Evolutionary conservation across 2,888 invertebrate genomes (phyloP).

Genomic region (Cantharis rustica): DNA sequence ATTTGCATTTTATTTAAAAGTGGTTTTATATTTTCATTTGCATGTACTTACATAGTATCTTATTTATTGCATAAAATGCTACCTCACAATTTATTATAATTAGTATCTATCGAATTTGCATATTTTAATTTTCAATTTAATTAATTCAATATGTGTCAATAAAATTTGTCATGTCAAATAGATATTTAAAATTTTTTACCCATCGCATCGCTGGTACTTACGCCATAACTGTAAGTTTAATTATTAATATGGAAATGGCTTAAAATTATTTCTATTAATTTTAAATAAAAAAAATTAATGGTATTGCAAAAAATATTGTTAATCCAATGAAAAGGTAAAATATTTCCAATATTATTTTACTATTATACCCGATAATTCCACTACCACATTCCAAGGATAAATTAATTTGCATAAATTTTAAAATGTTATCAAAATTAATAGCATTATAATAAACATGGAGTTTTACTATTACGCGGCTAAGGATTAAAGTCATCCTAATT

Average conservation of each 20-base stretch:
- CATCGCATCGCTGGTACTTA: neutral
- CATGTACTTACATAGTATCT: neutral
- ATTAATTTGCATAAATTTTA: neutral
- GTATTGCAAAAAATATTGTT: neutral
- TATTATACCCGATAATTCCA: neutral
- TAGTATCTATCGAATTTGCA: neutral
- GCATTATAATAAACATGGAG: neutral
- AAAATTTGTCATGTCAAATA: neutral
- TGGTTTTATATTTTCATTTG: slow-evolving; percentile 2
- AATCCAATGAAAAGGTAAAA: neutral
- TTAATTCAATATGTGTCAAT: neutral
- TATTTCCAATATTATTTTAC: neutral
- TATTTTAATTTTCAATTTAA: neutral
- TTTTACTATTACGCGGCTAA: neutral
- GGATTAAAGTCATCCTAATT: neutral
- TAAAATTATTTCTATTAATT: neutral
- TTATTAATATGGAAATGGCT: neutral
- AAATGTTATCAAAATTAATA: neutral
- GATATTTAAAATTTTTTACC: neutral
- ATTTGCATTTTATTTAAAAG: slow-evolving; percentile 34
- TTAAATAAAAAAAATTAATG: neutral
- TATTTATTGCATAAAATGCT: neutral
- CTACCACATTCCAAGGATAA: neutral
- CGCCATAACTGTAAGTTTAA: neutral
- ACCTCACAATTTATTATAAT: neutral